Percentiles rank a stretch among this genome's conserved stretches.
Evolutionary conservation across 2,797 vertebrate genomes (phyloP).

Genomic region (Sternotherus odoratus): DNA sequence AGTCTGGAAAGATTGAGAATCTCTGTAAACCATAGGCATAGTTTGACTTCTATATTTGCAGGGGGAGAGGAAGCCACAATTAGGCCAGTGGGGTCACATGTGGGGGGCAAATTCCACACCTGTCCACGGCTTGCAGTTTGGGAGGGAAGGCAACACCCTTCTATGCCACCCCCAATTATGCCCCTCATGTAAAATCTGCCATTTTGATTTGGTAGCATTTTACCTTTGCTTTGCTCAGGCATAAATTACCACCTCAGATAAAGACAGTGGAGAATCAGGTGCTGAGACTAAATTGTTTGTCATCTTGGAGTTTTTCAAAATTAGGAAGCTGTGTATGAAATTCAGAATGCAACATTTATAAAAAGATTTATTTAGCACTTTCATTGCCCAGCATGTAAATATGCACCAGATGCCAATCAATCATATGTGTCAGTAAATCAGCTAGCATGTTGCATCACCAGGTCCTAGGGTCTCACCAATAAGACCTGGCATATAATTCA

Average conservation of each 20-base stretch:
- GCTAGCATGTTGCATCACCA: neutral
- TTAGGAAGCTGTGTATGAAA: neutral
- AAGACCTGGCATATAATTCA: neutral
- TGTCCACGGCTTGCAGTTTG: too few species aligned
- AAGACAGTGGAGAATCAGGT: neutral
- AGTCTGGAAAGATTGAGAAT: too few species aligned
- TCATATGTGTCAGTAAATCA: neutral
- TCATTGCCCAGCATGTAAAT: constrained; percentile 37
- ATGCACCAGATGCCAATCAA: neutral
- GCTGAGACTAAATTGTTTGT: neutral
- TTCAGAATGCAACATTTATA: neutral
- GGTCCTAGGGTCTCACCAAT: neutral
- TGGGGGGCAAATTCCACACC: too few species aligned
- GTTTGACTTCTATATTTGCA: too few species aligned
- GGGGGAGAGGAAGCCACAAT: too few species aligned
- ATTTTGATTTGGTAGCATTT: neutral
- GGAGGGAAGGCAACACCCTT: too few species aligned
- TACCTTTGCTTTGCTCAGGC: neutral
- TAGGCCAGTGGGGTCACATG: too few species aligned
- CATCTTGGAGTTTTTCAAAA: neutral
- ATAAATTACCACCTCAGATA: neutral
- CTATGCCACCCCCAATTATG: too few species aligned
- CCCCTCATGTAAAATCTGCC: neutral
- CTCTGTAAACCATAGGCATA: too few species aligned
- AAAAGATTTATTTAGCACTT: constrained; percentile 28